Evolutionary conservation across 2,888 invertebrate species (phyloP), one percentile per base, ranked within the genome.

Genomic region (Baccha elongata): DNA sequence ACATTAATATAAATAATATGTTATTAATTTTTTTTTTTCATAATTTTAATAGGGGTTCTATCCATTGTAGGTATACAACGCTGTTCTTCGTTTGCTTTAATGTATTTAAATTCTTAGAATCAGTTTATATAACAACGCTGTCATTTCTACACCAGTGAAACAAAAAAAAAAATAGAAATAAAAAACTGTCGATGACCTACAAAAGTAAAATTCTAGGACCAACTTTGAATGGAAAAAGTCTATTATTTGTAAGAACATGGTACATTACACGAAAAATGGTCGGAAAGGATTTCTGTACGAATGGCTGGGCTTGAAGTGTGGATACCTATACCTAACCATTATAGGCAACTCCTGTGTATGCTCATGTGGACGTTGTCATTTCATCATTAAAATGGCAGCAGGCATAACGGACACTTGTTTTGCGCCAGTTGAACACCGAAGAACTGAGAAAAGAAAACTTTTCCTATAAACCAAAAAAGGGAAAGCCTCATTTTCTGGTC

Each of bases 401-500:
- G 53, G 60, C 53, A 65, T 55, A 60, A 44, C 53, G n/a, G 69
- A 75, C 80, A 80, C 80, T 80, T 68, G 73, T 80, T 80, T 74
- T 55, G 64, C 35, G 74, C 48, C 35, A 58, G 55, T 69, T 60
- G 60, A 67, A 60, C 60, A 64, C 13, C n/a, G 19, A 72, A 60
- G 35, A 17, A 40, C 58, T 52, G n/a, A 2, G 46, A 26, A 62
- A 37, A 44, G 37, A 44, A 44, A 75, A 80, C 74, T 74, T 80
- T 80, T 64, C 37, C 64, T 42, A 80, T 80, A 80, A 74, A 80
- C 74, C 69, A 64, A 69, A 55, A 26, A 55, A 74, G 58, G 74
- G 46, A 80, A 80, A 80, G 35, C 65, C 35, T 44, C 17, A 62
- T 68, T 65, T 74, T 69, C 52, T 35, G 53, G 40, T 74, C 21